phyloP scores from a whole-genome alignment of 2,888 invertebrate species.

The Drosophila emarginata region DNA sequence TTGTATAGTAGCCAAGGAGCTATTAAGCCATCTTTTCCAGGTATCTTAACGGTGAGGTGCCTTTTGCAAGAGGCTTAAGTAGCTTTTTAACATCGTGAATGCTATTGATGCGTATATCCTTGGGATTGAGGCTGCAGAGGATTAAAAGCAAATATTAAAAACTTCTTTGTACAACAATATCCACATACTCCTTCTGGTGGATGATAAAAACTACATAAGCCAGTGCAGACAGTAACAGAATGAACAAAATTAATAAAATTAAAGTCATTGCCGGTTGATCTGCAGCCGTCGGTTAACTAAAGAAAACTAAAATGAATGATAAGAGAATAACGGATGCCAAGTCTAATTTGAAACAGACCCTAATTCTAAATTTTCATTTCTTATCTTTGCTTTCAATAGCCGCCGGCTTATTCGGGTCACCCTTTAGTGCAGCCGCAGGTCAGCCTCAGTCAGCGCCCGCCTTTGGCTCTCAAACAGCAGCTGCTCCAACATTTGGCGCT shows the following conservation, averaged over 20 bases:
- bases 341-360: conserved; percentile 26
- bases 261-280: conserved; percentile 21
- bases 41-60: conserved; percentile 40
- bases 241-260: conserved; percentile 37
- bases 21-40: conserved; percentile 63
- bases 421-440: conserved; percentile 69
- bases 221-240: conserved; percentile 36
- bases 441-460: conserved; percentile 42
- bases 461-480: conserved; percentile 60
- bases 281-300: conserved; percentile 14
- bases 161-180: background rate
- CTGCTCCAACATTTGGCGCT: conserved; percentile 57
- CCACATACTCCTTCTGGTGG: conserved; percentile 61
- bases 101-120: conserved; percentile 51
- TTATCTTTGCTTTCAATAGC: conserved; percentile 57
- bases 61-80: conserved; percentile 37
- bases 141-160: background rate
- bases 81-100: conserved; percentile 57
- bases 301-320: conserved; percentile 53
- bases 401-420: conserved; percentile 76
- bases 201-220: conserved; percentile 56
- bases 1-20: background rate
- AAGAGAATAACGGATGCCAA: conserved; percentile 48
- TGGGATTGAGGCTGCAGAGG: conserved; percentile 55
- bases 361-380: conserved; percentile 45